Evolutionary conservation across 1,140 invertebrate genomes (phyloP).

Genomic region (Ips nitidus): DNA sequence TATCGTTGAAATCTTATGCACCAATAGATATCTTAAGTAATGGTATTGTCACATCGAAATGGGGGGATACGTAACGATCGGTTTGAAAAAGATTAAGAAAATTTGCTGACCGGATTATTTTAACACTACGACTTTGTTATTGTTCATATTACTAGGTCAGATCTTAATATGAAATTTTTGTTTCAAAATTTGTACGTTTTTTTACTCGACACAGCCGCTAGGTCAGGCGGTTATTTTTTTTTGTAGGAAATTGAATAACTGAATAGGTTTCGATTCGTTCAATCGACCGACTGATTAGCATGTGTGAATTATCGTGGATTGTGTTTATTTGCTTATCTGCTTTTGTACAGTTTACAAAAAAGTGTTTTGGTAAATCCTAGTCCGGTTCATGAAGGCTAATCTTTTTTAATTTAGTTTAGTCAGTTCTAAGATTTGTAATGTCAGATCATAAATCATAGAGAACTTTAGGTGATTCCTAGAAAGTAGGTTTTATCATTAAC

Average conservation of each 20-base stretch:
- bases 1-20: slow-evolving; percentile 14
- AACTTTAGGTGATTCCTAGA: too few species aligned
- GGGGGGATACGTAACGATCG: slow-evolving; percentile 8
- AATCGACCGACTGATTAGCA: neutral
- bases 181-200: slow-evolving; percentile 3
- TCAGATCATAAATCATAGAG: too few species aligned
- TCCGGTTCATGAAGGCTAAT: too few species aligned
- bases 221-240: neutral
- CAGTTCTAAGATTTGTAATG: too few species aligned
- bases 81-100: slow-evolving; percentile 13
- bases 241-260: neutral
- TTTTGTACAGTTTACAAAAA: too few species aligned
- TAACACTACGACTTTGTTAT: neutral
- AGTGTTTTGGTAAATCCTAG: too few species aligned
- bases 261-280: neutral
- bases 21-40: slow-evolving; percentile 16
- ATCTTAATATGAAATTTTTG: neutral
- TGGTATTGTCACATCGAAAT: slow-evolving; percentile 10
- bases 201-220: neutral
- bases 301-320: neutral
- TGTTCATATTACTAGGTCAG: slow-evolving; percentile 5
- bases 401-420: too few species aligned
- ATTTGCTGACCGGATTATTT: slow-evolving; percentile 1
- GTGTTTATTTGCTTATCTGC: too few species aligned
- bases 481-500: too few species aligned